Percentiles rank a stretch among this genome's conserved stretches.
Conservation (phyloP, 2,888 invertebrate genomes). For the Agapostemon virescens region DNA sequence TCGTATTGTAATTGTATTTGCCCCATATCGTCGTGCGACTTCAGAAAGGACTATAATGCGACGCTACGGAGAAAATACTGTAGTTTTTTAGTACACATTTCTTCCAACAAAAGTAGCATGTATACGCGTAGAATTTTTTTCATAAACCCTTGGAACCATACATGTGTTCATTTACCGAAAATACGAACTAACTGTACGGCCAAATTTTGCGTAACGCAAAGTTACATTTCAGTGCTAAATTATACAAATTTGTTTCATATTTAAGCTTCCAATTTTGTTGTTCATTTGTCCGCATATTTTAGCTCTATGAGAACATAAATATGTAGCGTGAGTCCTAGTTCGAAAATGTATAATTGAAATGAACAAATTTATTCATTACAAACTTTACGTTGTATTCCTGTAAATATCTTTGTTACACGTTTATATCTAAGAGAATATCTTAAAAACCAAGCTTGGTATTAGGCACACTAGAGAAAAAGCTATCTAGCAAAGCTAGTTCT, state of each 20-base stretch:
- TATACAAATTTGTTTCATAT: neutral
- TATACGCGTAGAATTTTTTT: slow-evolving; percentile 39
- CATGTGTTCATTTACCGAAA: slow-evolving; percentile 25
- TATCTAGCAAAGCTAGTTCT: neutral
- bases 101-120: slow-evolving; percentile 27
- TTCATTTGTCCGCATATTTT: neutral
- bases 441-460: neutral
- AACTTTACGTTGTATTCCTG: slow-evolving; percentile 8
- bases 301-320: slow-evolving; percentile 19
- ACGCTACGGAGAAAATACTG: neutral
- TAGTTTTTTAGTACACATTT: slow-evolving; percentile 28
- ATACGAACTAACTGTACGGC: neutral
- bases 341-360: slow-evolving; percentile 16
- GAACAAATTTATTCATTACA: slow-evolving; percentile 30
- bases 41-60: neutral
- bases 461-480: neutral
- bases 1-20: neutral
- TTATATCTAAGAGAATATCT: neutral
- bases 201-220: neutral
- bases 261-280: neutral
- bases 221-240: slow-evolving; percentile 23
- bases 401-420: neutral
- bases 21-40: neutral
- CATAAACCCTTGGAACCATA: slow-evolving; percentile 19
- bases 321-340: slow-evolving; percentile 26